Base-by-base conservation (phyloP, 2,888 invertebrate genomes). In the Luperina nickerlii region DNA sequence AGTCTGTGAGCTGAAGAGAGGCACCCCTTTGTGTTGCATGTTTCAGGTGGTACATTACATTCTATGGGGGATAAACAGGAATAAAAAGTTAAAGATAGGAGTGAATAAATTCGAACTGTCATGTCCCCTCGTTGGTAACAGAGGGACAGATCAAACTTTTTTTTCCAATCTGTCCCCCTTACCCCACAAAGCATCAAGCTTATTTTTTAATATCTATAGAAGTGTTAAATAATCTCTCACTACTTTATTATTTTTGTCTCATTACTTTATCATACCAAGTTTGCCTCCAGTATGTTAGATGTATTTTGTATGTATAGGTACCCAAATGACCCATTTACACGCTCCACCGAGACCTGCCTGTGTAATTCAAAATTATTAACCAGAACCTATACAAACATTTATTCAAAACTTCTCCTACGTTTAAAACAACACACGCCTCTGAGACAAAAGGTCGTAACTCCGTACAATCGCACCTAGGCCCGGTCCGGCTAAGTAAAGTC, bases 331-430 rank as follows among this genome's bases (percentile, higher is more conserved):
- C 8, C 24, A 20, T 51, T 48, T 8, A 62, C 66, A 54, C 51
- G 63, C 38, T 48, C 20, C 15, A 62, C 42, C 15, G 7, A 72
- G 18, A 80, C 20, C 51, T 18, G 51, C 66, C 42, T 60, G 9
- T 70, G 7, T 48, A 38, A 42, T 81, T 18, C n/a, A 72, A 63
- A 24, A 78, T 65, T 63, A 82, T 81, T 82, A 72, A 42, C 60
- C 68, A 81, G 42, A 63, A 42, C 57, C n/a, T 67, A 18, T 24
- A 62, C 71, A 74, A 66, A 81, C 48, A 84, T 80, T 75, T 79
- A 76, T 76, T 82, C 62, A 82, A 85, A 85, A 82, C 79, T 82
- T 78, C 3, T 45, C n/a, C 15, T 18, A 79, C 71, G 73, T 79
- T 85, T 79, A 76, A 84, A 82, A 74, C 63, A 63, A 63, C 76